Evolutionary conservation across 2,888 invertebrate species (phyloP), one percentile per base, ranked within the genome.

Genomic region (Masnerella sp.): DNA sequence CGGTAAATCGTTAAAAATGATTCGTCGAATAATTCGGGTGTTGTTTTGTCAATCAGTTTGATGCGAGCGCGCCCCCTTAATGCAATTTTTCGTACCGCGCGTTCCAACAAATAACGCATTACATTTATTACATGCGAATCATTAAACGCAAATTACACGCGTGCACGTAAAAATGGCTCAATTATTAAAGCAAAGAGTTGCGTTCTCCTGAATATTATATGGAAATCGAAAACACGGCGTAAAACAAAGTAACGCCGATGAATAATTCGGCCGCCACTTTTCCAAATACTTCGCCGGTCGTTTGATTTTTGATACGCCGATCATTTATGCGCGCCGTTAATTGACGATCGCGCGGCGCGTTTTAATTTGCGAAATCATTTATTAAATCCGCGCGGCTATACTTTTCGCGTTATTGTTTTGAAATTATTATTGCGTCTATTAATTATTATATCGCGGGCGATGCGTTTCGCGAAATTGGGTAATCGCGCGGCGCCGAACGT

Each of bases 141-240:
- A 58, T 56, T 42, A 38, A 56, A 58, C 32, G 38, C 30, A 42
- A 32, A 67, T 58, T 56, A 47, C 12, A 28, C 15, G 14, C 30
- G 32, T 8, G 22, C 32, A 67, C 30, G 38, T 49, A 67, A 67
- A 67, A 67, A 56, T 62, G 65, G 20, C 15, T 59, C 43, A 36
- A 59, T 68, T 59, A 59, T 68, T 68, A 25, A 59, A 36, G 36
- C 36, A 59, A 59, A 68, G 38, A 68, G 38, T 59, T 52, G 17
- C 30, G 34, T 25, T 28, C 22, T 58, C 58, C 49, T 67, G 12
- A 68, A 68, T 68, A 68, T 59, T 68, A 34, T 36, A 59, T 42
- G 59, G 38, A 43, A 59, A 52, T 68, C 51, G 59, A 59, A 59
- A 68, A 68, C 59, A 42, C 43, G 45, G 28, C 59, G 45, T 43